These are phyloP conservation scores for Eilema caniola DNA, from an alignment of 2,888 invertebrate species.

Conservation along the genomic window DNA sequence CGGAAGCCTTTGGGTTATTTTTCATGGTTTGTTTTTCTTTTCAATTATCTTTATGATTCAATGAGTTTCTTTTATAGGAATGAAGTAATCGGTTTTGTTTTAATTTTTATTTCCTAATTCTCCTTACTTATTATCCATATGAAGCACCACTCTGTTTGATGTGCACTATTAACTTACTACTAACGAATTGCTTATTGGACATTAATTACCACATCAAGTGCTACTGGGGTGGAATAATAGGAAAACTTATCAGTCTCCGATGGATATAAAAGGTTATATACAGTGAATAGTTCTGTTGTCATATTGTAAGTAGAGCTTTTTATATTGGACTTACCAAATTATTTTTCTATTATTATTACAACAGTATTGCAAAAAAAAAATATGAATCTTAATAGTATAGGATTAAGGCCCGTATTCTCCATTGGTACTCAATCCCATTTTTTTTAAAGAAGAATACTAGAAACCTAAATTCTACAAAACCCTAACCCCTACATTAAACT, in stretches of 20 bases:
- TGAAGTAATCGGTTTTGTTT: background rate
- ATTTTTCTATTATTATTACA: background rate
- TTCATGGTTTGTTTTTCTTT: background rate
- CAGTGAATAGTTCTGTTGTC: background rate
- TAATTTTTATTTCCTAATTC: background rate
- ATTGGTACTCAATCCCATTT: no score
- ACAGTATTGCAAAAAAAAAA: background rate
- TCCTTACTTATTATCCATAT: background rate
- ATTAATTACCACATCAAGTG: constrained; percentile 4
- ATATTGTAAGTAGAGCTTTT: no score
- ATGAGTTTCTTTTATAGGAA: background rate
- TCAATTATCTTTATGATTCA: background rate
- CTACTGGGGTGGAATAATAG: background rate
- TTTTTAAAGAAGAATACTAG: no score
- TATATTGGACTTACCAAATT: background rate
- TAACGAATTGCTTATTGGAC: constrained; percentile 14
- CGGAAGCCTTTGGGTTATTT: background rate
- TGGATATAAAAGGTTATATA: background rate
- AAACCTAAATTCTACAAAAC: no score
- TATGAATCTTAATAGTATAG: background rate
- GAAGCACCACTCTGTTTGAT: background rate
- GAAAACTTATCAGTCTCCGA: constrained; percentile 1
- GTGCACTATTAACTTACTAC: background rate
- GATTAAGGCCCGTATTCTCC: no score
- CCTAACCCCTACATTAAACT: no score